Evolutionary conservation across 1,140 invertebrate species (phyloP), one percentile per base, ranked within the genome.

Genomic region (Gonatopus flavifemur): DNA sequence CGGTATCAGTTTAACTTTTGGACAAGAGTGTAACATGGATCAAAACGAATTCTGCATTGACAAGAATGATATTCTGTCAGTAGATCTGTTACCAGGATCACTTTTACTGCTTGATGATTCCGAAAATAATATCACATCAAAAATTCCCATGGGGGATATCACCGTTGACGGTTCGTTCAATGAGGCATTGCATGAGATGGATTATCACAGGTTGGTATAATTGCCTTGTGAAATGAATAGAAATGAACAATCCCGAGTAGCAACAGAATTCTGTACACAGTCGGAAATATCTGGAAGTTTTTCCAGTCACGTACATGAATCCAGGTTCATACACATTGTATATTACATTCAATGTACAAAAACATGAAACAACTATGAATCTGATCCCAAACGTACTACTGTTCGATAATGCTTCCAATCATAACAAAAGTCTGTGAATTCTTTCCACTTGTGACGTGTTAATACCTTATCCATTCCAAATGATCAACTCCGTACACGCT

Each of bases 201-300:
- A 74, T 53, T 86, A 79, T 71, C 85, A 86, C 64, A 84, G 85
- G 85, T 86, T 75, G 59, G 15, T 22, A n/a, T n/a, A n/a, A n/a
- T n/a, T n/a, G n/a, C n/a, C n/a, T n/a, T 45, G 31, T 38, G 3
- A 31, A 39, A 10, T 16, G 15, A 28, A 41, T 33, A 48, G 48
- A 31, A 47, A 39, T 2, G 3, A 9, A 18, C 25, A 37, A 45
- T n/a, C n/a, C n/a, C n/a, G n/a, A n/a, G n/a, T n/a, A n/a, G n/a
- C n/a, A n/a, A n/a, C n/a, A n/a, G n/a, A n/a, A n/a, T n/a, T n/a
- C n/a, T n/a, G n/a, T n/a, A n/a, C n/a, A n/a, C n/a, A n/a, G n/a
- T n/a, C n/a, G n/a, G n/a, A n/a, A n/a, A n/a, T n/a, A n/a, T n/a
- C n/a, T n/a, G n/a, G n/a, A n/a, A n/a, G n/a, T n/a, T n/a, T n/a